Conservation (phyloP, 2,888 invertebrate species). For the Stictocephala bisonia region DNA sequence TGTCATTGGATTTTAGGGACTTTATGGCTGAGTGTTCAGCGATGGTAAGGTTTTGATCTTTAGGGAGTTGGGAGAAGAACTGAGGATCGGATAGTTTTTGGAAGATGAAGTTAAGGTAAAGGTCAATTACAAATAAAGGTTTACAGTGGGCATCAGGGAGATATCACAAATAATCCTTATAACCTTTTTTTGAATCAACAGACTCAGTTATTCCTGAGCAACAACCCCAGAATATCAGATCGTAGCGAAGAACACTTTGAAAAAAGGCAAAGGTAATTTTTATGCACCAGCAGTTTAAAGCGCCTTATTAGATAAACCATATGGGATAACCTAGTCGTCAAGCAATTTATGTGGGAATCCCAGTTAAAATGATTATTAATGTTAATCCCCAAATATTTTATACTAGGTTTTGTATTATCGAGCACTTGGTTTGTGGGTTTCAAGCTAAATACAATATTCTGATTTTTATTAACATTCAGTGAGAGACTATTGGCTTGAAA, state of each 20-base stretch:
- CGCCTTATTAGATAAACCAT: not conserved
- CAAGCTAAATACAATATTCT: not conserved
- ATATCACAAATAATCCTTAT: not conserved
- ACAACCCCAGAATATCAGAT: not conserved
- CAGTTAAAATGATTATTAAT: too few species aligned
- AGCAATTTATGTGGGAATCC: not conserved
- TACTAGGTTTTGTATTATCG: not conserved
- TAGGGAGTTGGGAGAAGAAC: too few species aligned
- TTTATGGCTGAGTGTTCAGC: too few species aligned
- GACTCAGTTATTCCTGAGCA: not conserved
- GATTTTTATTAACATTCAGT: too few species aligned
- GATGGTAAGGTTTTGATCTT: too few species aligned
- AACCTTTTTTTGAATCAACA: not conserved
- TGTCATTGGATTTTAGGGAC: too few species aligned
- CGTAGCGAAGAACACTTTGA: not conserved
- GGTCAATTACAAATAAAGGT: too few species aligned
- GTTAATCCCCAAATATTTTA: not conserved
- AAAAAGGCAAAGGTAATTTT: conserved; percentile 1
- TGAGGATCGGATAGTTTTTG: too few species aligned
- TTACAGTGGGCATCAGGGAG: not conserved
- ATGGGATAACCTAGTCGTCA: not conserved
- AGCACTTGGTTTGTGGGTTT: not conserved
- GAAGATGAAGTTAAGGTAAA: too few species aligned
- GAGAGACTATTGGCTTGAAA: too few species aligned
- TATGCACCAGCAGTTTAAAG: not conserved